Conservation (phyloP, 2,113 vertebrate species). For the Lophura nycthemera region DNA sequence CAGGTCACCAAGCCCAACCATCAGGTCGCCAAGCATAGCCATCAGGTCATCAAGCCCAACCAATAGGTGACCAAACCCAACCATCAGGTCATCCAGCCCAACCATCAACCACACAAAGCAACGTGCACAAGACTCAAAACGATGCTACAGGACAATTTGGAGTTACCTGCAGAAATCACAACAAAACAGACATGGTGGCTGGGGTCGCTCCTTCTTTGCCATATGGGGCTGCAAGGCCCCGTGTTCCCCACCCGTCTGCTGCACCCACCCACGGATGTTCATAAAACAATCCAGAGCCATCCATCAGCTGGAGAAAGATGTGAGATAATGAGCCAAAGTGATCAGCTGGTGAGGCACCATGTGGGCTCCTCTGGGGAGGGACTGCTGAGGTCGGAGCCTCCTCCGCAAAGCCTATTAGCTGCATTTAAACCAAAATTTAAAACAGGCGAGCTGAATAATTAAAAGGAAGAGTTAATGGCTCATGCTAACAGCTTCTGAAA, state of each 20-base stretch:
- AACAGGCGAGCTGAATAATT: conserved; percentile 64
- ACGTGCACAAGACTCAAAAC: not conserved
- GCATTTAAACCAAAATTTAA: conserved; percentile 55
- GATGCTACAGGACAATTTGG: not conserved
- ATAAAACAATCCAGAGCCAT: conserved; percentile 59
- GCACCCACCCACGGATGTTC: conserved; percentile 25
- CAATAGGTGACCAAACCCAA: too few relatives aligned
- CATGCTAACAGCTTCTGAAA: conserved; percentile 24
- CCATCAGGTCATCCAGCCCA: too few relatives aligned
- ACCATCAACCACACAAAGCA: not conserved
- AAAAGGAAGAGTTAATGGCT: conserved; percentile 63
- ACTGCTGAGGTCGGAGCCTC: conserved; percentile 32
- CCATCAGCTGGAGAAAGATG: conserved; percentile 54
- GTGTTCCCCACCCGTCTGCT: not conserved
- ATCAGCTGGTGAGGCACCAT: conserved; percentile 38
- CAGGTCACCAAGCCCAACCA: too few relatives aligned
- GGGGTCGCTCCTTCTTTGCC: not conserved
- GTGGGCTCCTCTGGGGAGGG: conserved; percentile 23
- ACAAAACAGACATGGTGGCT: not conserved
- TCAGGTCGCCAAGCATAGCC: too few relatives aligned
- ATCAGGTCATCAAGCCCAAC: too few relatives aligned
- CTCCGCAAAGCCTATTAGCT: conserved; percentile 60
- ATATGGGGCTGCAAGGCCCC: not conserved
- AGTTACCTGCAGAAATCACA: not conserved
- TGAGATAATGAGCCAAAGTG: conserved; percentile 53